Percentiles rank a stretch among this genome's conserved stretches.
These are phyloP conservation scores for Myodes glareolus DNA, from an alignment of 2,113 vertebrate species.

Conservation along the genomic window DNA sequence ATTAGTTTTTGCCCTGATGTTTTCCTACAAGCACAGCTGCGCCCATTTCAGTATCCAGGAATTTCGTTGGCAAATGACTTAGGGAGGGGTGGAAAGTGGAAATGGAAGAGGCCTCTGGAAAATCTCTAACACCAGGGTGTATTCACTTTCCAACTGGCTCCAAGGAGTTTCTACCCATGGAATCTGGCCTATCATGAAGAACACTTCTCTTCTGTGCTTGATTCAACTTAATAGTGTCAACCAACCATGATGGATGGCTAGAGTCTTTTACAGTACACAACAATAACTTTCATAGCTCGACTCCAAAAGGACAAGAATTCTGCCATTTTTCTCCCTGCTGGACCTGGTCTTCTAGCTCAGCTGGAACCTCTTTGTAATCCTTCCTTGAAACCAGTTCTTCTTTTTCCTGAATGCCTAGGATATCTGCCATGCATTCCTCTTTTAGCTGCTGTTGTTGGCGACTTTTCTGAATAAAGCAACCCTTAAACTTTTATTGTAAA, in stretches of 20 bases:
- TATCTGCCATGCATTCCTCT: not conserved
- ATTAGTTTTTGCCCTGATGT: slow-evolving; percentile 55
- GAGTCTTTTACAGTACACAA: slow-evolving; percentile 7
- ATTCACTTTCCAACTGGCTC: slow-evolving; percentile 58
- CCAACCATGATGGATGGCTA: not conserved
- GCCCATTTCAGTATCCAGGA: slow-evolving; percentile 61
- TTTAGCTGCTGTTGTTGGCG: not conserved
- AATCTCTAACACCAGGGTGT: slow-evolving; percentile 65
- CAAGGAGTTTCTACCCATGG: slow-evolving; percentile 71
- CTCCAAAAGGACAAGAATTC: not conserved
- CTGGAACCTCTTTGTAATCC: not conserved
- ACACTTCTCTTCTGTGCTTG: slow-evolving; percentile 59
- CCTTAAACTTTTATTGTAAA: not conserved
- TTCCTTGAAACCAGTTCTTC: not conserved
- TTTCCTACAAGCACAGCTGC: slow-evolving; percentile 65
- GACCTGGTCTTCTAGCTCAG: not conserved
- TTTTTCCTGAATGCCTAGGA: not conserved
- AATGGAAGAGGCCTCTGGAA: slow-evolving; percentile 76
- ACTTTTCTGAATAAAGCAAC: slow-evolving; percentile 34
- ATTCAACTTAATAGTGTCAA: slow-evolving; percentile 70
- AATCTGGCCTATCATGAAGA: slow-evolving; percentile 79
- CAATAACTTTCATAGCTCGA: not conserved
- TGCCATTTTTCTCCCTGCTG: not conserved
- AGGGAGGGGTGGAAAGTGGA: slow-evolving; percentile 70
- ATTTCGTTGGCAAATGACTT: slow-evolving; percentile 69